Conservation (phyloP, 2,888 invertebrate species). For the Chironomus riparius region DNA sequence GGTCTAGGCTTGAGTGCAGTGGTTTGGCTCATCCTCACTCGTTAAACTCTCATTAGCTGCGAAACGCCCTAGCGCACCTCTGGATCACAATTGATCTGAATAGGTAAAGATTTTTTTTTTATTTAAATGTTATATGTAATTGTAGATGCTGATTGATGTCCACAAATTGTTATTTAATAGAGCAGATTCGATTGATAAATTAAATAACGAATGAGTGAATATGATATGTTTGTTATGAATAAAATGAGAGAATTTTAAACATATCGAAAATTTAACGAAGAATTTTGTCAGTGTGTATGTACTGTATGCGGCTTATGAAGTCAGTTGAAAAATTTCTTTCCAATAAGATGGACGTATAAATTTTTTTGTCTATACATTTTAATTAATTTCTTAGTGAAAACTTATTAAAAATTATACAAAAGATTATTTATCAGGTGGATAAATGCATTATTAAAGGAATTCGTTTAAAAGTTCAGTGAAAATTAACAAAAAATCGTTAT, state of each 20-base stretch:
- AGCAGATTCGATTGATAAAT: background rate
- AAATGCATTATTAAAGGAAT: background rate
- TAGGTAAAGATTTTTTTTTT: no score
- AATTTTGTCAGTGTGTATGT: background rate
- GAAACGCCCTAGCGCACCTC: no score
- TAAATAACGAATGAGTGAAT: background rate
- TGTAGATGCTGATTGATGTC: background rate
- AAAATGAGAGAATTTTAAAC: background rate
- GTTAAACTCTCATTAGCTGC: no score
- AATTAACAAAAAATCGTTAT: background rate
- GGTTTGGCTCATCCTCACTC: no score
- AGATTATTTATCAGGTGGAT: background rate
- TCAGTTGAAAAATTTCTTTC: constrained; percentile 1
- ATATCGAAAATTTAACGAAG: constrained; percentile 10
- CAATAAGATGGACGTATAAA: constrained; percentile 9
- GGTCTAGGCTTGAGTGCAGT: no score
- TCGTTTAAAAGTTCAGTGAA: background rate
- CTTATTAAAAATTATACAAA: background rate
- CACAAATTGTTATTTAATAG: background rate
- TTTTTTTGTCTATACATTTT: background rate
- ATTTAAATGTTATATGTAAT: no score
- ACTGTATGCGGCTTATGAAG: background rate
- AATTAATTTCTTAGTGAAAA: constrained; percentile 15
- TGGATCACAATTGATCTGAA: no score
- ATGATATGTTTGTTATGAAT: background rate